Evolutionary conservation across 2,113 vertebrate genomes (phyloP).

Genomic region (Chloebia gouldiae): DNA sequence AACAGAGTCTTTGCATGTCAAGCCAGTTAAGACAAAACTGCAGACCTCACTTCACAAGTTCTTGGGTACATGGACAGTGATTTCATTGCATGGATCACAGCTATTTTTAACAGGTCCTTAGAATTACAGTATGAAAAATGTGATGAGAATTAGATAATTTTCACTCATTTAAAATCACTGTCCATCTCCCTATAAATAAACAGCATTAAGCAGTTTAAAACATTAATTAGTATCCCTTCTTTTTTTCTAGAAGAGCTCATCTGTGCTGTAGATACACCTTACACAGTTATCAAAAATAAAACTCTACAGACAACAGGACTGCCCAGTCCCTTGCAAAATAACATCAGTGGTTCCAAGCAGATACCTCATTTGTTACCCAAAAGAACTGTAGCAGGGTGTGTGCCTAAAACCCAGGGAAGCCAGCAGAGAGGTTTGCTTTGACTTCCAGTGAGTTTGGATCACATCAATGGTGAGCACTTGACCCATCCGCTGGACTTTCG

Average conservation of each 20-base stretch:
- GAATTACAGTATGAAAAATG: neutral
- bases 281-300: neutral
- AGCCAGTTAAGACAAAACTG: neutral
- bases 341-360: neutral
- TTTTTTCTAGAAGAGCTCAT: neutral
- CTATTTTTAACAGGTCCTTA: neutral
- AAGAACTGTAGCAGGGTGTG: neutral
- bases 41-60: neutral
- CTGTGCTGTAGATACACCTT: neutral
- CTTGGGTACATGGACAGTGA: neutral
- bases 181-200: neutral
- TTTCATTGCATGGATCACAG: neutral
- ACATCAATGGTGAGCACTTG: neutral
- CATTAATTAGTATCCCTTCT: neutral
- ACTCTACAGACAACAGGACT: neutral
- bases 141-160: neutral
- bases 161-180: neutral
- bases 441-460: neutral
- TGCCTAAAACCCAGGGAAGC: neutral
- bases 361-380: neutral
- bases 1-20: neutral
- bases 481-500: neutral
- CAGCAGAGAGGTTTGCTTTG: neutral
- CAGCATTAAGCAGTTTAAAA: neutral
- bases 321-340: neutral